These are phyloP conservation scores for Cliona cf. orientalis DNA, from an alignment of 37 sponge, comb jelly and placozoan species.

Conservation along the genomic window DNA sequence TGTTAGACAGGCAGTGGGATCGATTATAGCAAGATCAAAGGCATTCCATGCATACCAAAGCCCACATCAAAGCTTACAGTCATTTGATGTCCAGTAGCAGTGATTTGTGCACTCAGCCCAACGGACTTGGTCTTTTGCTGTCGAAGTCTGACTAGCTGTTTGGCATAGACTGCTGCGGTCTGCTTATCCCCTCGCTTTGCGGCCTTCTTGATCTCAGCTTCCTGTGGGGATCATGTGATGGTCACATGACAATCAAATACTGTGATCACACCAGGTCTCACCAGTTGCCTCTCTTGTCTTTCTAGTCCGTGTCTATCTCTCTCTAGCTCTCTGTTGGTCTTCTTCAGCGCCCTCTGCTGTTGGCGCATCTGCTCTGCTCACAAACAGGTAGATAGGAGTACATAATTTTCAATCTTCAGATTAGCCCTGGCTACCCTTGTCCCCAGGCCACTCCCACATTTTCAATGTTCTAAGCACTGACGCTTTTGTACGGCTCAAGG, in stretches of 20 bases:
- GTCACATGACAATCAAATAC: background rate
- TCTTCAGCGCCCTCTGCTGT: constrained; percentile 80
- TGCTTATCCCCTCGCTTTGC: constrained; percentile 95
- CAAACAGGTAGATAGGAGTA: background rate
- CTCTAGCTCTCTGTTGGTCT: constrained; percentile 80
- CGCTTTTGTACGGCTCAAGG: too few relatives aligned
- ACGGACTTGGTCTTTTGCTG: constrained; percentile 92
- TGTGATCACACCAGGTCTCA: constrained; percentile 15
- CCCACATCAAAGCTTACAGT: constrained; percentile 32
- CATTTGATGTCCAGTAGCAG: constrained; percentile 88
- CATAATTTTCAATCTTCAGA: too few relatives aligned
- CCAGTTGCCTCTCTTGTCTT: constrained; percentile 92
- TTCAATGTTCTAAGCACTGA: too few relatives aligned
- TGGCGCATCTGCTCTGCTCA: constrained; percentile 77
- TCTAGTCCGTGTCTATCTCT: constrained; percentile 84
- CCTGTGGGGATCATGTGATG: constrained; percentile 50
- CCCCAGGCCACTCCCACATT: too few relatives aligned
- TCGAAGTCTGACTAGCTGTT: constrained; percentile 92
- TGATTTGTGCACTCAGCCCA: constrained; percentile 85
- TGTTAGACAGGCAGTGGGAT: background rate
- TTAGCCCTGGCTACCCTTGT: too few relatives aligned
- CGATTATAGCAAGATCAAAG: background rate
- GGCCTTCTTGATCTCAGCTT: constrained; percentile 94
- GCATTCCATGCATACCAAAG: background rate
- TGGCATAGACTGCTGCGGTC: constrained; percentile 79